phyloP scores from a whole-genome alignment of 1,140 invertebrate genomes.

The Trichogramma pretiosum region DNA sequence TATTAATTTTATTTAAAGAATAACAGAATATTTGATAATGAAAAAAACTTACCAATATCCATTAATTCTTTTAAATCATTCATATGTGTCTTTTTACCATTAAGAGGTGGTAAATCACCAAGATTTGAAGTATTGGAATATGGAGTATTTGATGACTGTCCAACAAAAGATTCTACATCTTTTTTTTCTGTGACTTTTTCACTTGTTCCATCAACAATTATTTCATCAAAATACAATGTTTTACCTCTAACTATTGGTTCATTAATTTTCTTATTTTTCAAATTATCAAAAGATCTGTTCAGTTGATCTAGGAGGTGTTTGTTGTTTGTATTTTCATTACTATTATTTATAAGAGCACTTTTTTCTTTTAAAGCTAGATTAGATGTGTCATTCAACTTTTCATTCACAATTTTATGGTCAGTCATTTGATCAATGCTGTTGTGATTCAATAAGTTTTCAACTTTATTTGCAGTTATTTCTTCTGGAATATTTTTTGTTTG shows the following conservation, averaged over 20 bases:
- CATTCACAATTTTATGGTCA: too few relatives aligned
- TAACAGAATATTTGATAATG: background rate
- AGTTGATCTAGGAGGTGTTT: conserved; percentile 27
- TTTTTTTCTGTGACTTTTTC: conserved; percentile 23
- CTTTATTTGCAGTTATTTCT: too few relatives aligned
- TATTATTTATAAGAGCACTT: conserved; percentile 29
- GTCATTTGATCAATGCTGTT: too few relatives aligned
- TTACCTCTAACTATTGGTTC: conserved; percentile 31
- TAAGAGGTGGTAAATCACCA: conserved; percentile 37
- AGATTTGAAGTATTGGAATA: conserved; percentile 38
- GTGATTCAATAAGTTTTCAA: too few relatives aligned
- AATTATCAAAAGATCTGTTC: conserved; percentile 34
- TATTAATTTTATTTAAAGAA: background rate
- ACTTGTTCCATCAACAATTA: conserved; percentile 38
- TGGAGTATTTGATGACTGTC: conserved; percentile 36
- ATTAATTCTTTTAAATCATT: conserved; percentile 44
- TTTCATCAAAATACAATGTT: conserved; percentile 40
- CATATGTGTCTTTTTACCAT: conserved; percentile 41
- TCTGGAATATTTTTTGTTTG: too few relatives aligned
- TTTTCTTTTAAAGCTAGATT: conserved; percentile 23
- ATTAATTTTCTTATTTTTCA: conserved; percentile 34
- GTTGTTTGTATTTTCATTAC: conserved; percentile 27
- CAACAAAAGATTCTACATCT: conserved; percentile 34
- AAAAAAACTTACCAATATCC: conserved; percentile 35
- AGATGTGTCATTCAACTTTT: background rate